Conservation (phyloP, 2,797 vertebrate genomes). For the Fratercula arctica region DNA sequence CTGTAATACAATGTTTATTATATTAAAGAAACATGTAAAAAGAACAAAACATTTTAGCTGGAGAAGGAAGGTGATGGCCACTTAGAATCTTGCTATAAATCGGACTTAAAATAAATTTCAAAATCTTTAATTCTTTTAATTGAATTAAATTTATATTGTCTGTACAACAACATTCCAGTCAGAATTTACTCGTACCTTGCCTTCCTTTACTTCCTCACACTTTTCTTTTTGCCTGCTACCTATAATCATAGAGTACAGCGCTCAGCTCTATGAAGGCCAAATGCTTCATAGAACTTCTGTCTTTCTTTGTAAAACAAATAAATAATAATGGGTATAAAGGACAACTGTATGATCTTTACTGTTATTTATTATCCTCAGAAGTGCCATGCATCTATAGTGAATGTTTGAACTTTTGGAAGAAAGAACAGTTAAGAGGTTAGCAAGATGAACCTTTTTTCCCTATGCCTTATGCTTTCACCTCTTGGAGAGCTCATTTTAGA, state of each 20-base stretch:
- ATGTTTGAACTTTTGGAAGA: not conserved
- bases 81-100: not conserved
- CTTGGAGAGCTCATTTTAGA: constrained; percentile 13
- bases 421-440: not conserved
- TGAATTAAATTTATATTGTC: not conserved
- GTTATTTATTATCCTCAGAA: not conserved
- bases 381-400: not conserved
- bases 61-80: not conserved
- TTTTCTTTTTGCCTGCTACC: not conserved
- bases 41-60: not conserved
- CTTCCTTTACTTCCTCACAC: not conserved
- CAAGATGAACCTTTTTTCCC: not conserved
- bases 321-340: not conserved
- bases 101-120: not conserved
- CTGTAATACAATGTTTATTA: not conserved
- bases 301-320: not conserved
- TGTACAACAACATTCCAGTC: not conserved
- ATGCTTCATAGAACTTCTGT: not conserved
- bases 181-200: not conserved
- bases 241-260: not conserved
- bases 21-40: not conserved
- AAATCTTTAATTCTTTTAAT: not conserved
- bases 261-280: not conserved
- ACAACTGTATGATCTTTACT: not conserved
- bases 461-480: not conserved